A percentile compares a stretch with the other conserved stretches of the same genome.
Conservation (phyloP, 2,888 invertebrate species). For the Spodoptera littoralis region DNA sequence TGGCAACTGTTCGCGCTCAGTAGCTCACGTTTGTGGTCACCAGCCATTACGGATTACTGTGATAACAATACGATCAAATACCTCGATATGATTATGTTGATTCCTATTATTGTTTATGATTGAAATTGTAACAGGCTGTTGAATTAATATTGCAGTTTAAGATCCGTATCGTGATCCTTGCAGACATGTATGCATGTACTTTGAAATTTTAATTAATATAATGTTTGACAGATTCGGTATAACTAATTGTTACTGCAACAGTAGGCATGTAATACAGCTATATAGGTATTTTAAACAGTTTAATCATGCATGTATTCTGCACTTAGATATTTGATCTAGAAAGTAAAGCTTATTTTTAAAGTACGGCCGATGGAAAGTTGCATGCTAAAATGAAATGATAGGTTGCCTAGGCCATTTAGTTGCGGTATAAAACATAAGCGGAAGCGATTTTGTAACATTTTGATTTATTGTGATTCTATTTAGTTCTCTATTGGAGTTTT, state of each 20-base stretch:
- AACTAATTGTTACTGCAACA: conserved; percentile 27
- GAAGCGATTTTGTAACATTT: conserved; percentile 26
- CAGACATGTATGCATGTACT: conserved; percentile 50
- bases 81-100: conserved; percentile 51
- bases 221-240: conserved; percentile 49
- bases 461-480: not conserved
- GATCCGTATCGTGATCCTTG: conserved; percentile 64
- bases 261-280: conserved; percentile 5
- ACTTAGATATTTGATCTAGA: conserved; percentile 41
- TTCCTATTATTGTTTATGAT: conserved; percentile 70
- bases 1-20: conserved; percentile 52
- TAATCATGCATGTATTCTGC: conserved; percentile 12
- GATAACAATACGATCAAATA: conserved; percentile 51
- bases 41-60: conserved; percentile 56
- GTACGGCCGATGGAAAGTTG: conserved; percentile 34
- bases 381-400: conserved; percentile 48
- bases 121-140: conserved; percentile 63
- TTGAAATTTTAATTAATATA: conserved; percentile 53
- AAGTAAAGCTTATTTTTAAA: conserved; percentile 37
- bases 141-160: conserved; percentile 68
- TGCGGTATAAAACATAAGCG: conserved; percentile 19
- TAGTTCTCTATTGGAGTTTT: not conserved
- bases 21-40: conserved; percentile 71
- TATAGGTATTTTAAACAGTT: conserved; percentile 12
- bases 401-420: conserved; percentile 36